Conservation (phyloP, 2,113 vertebrate species). For the Boleophthalmus pectinirostris region DNA sequence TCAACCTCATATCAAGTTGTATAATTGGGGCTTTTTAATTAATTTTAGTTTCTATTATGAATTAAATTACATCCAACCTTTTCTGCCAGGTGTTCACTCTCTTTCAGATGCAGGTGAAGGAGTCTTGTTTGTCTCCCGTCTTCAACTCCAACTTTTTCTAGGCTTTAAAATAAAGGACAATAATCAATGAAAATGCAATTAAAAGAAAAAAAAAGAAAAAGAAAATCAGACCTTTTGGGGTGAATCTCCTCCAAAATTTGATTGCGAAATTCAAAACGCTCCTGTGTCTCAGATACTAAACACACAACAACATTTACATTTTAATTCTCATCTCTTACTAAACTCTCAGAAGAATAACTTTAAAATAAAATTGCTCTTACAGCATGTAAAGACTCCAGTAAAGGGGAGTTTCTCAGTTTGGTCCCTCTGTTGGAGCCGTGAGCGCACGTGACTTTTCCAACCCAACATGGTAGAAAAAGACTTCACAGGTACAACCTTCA, state of each 20-base stretch:
- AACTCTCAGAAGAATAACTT: background rate
- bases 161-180: constrained; percentile 14
- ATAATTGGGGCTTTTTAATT: background rate
- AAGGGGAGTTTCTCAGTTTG: constrained; percentile 62
- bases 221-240: constrained; percentile 43
- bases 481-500: background rate
- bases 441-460: constrained; percentile 75
- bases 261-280: constrained; percentile 62
- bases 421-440: constrained; percentile 65
- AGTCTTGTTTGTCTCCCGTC: constrained; percentile 29
- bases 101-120: constrained; percentile 64
- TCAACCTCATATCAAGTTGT: background rate
- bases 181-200: background rate
- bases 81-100: constrained; percentile 67
- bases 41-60: background rate
- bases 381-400: constrained; percentile 63
- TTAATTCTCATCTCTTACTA: background rate
- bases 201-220: background rate
- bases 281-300: constrained; percentile 69
- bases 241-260: constrained; percentile 57
- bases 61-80: constrained; percentile 58
- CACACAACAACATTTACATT: background rate
- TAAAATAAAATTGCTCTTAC: constrained; percentile 43
- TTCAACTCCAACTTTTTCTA: constrained; percentile 28
- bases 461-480: constrained; percentile 52